Percentiles rank a stretch among this genome's conserved stretches.
phyloP scores from a whole-genome alignment of 2,113 vertebrate species.

The Mesitornis unicolor region DNA sequence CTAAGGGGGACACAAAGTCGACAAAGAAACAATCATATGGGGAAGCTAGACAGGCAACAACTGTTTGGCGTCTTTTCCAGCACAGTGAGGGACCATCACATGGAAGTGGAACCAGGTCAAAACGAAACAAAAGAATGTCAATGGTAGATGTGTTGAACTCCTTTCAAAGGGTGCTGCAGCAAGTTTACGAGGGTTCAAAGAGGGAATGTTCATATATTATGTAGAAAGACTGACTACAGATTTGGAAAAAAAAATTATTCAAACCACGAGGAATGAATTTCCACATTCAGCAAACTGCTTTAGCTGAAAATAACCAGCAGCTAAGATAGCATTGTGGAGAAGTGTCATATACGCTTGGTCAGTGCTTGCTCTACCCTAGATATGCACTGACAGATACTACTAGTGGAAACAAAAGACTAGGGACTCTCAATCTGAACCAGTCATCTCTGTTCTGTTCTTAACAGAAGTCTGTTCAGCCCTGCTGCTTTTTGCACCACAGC shows the following conservation, averaged over 20 bases:
- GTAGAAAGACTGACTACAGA: background rate
- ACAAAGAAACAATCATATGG: rapidly evolving
- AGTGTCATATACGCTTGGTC: background rate
- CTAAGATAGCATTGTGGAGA: background rate
- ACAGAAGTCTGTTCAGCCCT: background rate
- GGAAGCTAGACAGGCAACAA: background rate
- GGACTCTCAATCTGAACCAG: background rate
- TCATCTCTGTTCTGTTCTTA: background rate
- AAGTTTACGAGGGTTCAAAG: background rate
- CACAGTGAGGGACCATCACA: background rate
- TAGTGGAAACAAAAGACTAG: background rate
- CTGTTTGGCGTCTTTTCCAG: background rate
- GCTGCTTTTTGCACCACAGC: background rate
- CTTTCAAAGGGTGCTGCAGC: background rate
- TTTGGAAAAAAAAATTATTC: background rate
- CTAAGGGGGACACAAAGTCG: background rate
- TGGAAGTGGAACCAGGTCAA: background rate
- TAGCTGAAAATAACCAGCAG: background rate
- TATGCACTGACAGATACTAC: background rate
- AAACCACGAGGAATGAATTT: background rate
- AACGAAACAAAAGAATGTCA: background rate
- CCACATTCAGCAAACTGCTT: background rate
- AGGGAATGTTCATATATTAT: background rate
- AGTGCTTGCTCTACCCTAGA: background rate
- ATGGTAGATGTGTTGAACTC: background rate